Percentiles rank a stretch among this genome's conserved stretches.
These are phyloP conservation scores for Megalopta genalis DNA, from an alignment of 1,140 invertebrate species.

Conservation along the genomic window DNA sequence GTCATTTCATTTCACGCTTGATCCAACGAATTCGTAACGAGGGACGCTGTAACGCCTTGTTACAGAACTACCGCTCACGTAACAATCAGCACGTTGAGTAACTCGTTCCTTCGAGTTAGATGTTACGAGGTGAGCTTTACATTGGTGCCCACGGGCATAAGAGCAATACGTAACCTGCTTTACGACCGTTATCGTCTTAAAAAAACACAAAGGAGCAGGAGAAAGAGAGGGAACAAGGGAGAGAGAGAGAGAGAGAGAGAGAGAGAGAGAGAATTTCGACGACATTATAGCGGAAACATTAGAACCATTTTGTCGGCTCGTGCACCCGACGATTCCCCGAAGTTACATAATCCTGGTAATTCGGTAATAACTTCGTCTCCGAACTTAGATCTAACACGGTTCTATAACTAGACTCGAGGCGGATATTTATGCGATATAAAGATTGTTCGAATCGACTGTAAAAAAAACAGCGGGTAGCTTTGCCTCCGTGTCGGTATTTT, in stretches of 20 bases:
- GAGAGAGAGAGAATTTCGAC: conserved; percentile 36
- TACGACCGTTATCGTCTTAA: conserved; percentile 8
- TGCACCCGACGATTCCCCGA: background rate
- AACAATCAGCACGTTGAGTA: conserved; percentile 60
- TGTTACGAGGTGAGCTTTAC: conserved; percentile 61
- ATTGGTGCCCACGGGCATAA: conserved; percentile 41
- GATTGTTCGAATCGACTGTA: too few relatives aligned
- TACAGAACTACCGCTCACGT: conserved; percentile 63
- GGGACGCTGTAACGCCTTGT: conserved; percentile 62
- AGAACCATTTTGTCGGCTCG: conserved; percentile 9
- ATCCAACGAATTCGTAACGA: conserved; percentile 64
- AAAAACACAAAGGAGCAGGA: background rate
- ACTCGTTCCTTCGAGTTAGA: conserved; percentile 61
- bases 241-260: conserved; percentile 4
- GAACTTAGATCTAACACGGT: background rate
- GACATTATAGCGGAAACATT: conserved; percentile 33
- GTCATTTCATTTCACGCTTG: conserved; percentile 58
- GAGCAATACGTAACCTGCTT: conserved; percentile 52
- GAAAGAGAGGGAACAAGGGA: conserved; percentile 5
- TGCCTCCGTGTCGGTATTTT: too few relatives aligned
- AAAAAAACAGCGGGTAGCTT: too few relatives aligned
- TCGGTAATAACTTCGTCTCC: conserved; percentile 8
- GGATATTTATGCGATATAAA: too few relatives aligned
- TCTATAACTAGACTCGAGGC: too few relatives aligned
- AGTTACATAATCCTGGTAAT: conserved; percentile 34